Percentiles rank a stretch among this genome's conserved stretches.
Conservation (phyloP, 2,888 invertebrate species). For the Xestobium rufovillosum region DNA sequence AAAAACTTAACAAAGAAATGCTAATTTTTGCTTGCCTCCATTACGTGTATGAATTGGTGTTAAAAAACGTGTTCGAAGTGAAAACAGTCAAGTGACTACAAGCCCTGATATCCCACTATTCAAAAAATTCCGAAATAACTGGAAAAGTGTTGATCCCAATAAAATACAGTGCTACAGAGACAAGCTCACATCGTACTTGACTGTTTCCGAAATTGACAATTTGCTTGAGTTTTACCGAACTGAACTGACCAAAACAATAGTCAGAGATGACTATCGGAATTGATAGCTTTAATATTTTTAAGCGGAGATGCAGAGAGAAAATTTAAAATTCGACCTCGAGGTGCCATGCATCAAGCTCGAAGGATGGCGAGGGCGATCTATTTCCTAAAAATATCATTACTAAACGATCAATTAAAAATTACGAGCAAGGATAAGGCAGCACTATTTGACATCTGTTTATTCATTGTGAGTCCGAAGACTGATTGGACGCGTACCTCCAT, state of each 20-base stretch:
- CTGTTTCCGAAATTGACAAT: constrained; percentile 12
- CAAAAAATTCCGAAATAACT: constrained; percentile 13
- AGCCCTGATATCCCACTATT: constrained; percentile 24
- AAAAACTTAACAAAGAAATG: constrained; percentile 19
- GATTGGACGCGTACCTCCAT: no score
- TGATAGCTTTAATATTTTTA: constrained; percentile 21
- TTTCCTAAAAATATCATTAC: constrained; percentile 22
- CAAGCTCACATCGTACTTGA: no score
- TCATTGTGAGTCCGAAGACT: constrained; percentile 24
- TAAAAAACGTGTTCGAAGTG: constrained; percentile 17
- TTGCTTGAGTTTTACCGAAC: constrained; percentile 12
- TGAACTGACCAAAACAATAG: constrained; percentile 21
- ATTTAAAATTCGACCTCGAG: constrained; percentile 21
- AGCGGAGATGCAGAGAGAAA: constrained; percentile 17
- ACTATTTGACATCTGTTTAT: constrained; percentile 21
- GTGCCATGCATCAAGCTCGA: constrained; percentile 27
- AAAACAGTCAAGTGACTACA: constrained; percentile 24
- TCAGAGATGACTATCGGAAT: constrained; percentile 22
- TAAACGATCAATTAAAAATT: constrained; percentile 20
- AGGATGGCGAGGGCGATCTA: constrained; percentile 31
- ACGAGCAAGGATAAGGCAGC: constrained; percentile 17
- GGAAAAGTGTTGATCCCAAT: constrained; percentile 10
- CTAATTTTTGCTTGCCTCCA: constrained; percentile 14
- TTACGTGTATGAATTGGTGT: constrained; percentile 20
- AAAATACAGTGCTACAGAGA: no score